These are phyloP conservation scores for Phaenicophaeus curvirostris DNA, from an alignment of 2,797 vertebrate genomes.

Conservation along the genomic window DNA sequence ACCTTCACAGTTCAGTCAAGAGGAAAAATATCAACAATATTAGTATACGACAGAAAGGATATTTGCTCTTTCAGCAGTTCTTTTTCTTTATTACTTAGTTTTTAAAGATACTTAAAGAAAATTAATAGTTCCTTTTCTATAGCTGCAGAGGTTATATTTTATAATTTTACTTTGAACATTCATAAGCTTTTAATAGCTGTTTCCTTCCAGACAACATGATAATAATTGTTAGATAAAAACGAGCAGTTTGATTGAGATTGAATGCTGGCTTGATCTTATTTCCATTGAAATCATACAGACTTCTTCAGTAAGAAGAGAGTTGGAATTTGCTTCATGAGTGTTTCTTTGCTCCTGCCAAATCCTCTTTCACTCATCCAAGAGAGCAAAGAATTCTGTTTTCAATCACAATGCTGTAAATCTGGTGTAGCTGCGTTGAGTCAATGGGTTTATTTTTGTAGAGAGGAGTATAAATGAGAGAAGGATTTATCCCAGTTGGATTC, in stretches of 20 bases:
- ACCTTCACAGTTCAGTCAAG: background rate
- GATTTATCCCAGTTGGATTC: constrained; percentile 25
- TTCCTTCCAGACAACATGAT: constrained; percentile 27
- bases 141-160: constrained; percentile 14
- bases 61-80: background rate
- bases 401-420: constrained; percentile 7
- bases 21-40: constrained; percentile 1
- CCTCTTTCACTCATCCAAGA: constrained; percentile 39
- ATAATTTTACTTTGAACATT: constrained; percentile 37
- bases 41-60: background rate
- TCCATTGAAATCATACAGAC: background rate
- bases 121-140: constrained; percentile 9
- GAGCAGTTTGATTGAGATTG: background rate
- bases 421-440: background rate
- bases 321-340: background rate
- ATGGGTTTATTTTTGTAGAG: constrained; percentile 27
- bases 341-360: constrained; percentile 54
- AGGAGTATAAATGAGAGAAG: constrained; percentile 29
- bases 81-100: background rate
- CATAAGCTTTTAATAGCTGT: constrained; percentile 55
- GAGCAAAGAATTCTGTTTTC: constrained; percentile 4
- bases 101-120: constrained; percentile 4
- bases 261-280: constrained; percentile 8
- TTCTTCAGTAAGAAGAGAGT: background rate
- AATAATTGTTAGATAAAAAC: constrained; percentile 37